Evolutionary conservation across 2,113 vertebrate genomes (phyloP), one percentile per base, ranked within the genome.

Genomic region (Oryzias javanicus): DNA sequence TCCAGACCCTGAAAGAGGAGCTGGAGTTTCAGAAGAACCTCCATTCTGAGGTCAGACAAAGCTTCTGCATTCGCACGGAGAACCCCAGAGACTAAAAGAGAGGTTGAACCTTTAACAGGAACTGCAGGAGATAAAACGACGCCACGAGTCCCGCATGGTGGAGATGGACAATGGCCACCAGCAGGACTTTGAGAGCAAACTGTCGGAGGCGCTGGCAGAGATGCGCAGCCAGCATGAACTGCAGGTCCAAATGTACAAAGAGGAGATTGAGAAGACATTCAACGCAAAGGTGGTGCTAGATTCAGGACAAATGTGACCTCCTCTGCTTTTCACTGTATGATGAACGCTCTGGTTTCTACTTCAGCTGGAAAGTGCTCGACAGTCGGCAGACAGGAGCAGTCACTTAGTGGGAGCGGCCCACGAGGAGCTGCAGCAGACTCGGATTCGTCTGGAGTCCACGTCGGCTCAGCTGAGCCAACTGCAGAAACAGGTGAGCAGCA

Each of bases 11-110:
- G 45, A 96, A 94, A 73, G 95, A 98, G 42, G 94, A 98, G 76
- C 88, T 97, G 0, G 95, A 98, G 2, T 97, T 98, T 87, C 94
- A 95, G 86, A 96, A 93, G 72, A 95, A 89, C 80, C 94, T 96
- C 42, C 94, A 93, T 51, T 90, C 92, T 0, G 94, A 96, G 94
- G 95, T 96, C 47, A 72, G 90, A 17, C 4, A 20, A 8, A 45
- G 16, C 5, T 13, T 42, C 14, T 19, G 14, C 14, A 2, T 0
- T 51, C 42, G 19, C 15, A 14, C 49, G 58, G 44, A 24, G n/a
- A 16, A 15, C 14, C 4, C 3, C 35, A 35, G 1, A 35, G 35
- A 0, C 41, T 24, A 20, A 52, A 5, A 35, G 10, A 52, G 25
- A 6, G 55, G 16, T 35, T 22, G 0, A 15, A 1, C 35, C 5